phyloP scores from a whole-genome alignment of 30 jellyfish, hydroid and myxozoan genomes.

The Turritopsis dohrnii region DNA sequence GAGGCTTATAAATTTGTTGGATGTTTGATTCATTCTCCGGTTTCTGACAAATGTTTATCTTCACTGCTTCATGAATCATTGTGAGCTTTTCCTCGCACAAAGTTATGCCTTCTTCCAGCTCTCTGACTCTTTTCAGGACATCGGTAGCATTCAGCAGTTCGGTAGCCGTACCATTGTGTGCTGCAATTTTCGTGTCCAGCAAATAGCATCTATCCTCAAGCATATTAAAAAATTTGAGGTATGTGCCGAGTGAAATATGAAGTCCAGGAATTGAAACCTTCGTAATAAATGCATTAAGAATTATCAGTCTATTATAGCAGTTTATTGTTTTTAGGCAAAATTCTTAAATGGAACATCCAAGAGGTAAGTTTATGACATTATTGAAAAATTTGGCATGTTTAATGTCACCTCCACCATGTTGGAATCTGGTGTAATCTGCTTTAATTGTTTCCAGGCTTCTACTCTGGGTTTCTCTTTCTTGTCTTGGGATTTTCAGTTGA shows the following conservation, averaged over 20 bases:
- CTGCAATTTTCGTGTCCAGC: neutral
- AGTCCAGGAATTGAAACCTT: neutral
- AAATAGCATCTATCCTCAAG: neutral
- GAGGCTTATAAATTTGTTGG: too few species aligned
- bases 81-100: neutral
- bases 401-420: too few species aligned
- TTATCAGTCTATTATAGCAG: neutral
- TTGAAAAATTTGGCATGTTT: neutral
- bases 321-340: neutral
- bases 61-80: neutral
- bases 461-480: too few species aligned
- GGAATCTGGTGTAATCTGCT: too few species aligned
- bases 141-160: accelerated
- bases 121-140: neutral
- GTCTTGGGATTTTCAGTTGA: too few species aligned
- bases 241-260: neutral
- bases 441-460: too few species aligned
- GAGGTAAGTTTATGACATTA: neutral
- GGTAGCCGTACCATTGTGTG: neutral
- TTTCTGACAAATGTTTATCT: neutral
- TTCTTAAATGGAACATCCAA: neutral
- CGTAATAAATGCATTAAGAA: neutral
- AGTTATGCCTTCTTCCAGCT: neutral
- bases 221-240: neutral
- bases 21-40: too few species aligned